Percentiles rank a stretch among this genome's conserved stretches.
phyloP scores from a whole-genome alignment of 2,888 invertebrate species.

The Athalia cordata region DNA sequence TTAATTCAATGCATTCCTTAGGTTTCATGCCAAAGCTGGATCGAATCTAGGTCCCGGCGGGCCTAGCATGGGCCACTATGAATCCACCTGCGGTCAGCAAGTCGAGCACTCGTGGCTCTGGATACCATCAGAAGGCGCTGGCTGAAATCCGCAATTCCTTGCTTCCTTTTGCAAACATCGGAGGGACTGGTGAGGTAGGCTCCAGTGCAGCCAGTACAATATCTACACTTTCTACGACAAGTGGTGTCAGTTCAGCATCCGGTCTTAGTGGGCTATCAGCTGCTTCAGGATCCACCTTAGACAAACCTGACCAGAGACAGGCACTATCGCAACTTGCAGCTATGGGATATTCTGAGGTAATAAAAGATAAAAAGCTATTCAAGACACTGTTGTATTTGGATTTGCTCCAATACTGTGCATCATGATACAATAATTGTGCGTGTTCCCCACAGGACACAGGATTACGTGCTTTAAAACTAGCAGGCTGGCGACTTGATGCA shows the following conservation, averaged over 20 bases:
- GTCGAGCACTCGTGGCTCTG: conserved; percentile 83
- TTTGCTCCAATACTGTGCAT: conserved; percentile 46
- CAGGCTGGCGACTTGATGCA: conserved; percentile 82
- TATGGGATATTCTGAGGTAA: conserved; percentile 86
- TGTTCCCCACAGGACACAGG: conserved; percentile 79
- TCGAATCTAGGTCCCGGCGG: conserved; percentile 72
- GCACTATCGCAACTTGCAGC: conserved; percentile 80
- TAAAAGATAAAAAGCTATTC: background rate
- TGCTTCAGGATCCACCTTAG: conserved; percentile 78
- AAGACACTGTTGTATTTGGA: background rate
- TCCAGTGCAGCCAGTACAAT: conserved; percentile 87
- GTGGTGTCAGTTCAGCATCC: conserved; percentile 78
- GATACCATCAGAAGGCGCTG: conserved; percentile 91
- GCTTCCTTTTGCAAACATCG: conserved; percentile 86
- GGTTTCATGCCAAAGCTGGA: conserved; percentile 66
- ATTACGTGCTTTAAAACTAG: conserved; percentile 81
- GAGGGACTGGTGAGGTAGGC: conserved; percentile 79
- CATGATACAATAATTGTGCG: background rate
- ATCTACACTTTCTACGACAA: conserved; percentile 78
- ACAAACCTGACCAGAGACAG: conserved; percentile 81
- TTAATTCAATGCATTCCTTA: conserved; percentile 12
- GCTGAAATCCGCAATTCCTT: conserved; percentile 90
- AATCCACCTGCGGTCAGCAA: conserved; percentile 75
- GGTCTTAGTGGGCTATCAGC: conserved; percentile 78
- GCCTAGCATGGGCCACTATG: conserved; percentile 75